Conservation (phyloP, 2,113 vertebrate genomes). For the Terrapene triunguis region DNA sequence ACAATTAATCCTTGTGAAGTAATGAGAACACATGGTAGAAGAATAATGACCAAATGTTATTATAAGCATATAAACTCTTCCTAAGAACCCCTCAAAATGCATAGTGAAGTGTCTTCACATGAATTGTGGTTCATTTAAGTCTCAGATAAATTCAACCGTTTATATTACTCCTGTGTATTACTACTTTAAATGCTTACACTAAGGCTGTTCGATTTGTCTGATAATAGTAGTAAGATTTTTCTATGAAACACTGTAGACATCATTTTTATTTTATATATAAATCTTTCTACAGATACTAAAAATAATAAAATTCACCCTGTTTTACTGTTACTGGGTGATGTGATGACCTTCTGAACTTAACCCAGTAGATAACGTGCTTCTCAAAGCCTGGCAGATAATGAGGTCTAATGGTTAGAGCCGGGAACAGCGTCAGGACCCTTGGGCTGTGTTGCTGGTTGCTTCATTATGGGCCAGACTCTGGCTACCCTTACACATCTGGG, state of each 20-base stretch:
- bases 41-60: neutral
- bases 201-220: neutral
- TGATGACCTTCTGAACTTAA: neutral
- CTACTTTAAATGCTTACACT: neutral
- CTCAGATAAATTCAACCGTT: neutral
- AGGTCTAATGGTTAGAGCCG: accelerated
- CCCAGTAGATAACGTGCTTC: accelerated
- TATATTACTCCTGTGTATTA: neutral
- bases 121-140: neutral
- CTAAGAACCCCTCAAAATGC: neutral
- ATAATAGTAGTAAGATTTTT: neutral
- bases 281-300: neutral
- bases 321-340: neutral
- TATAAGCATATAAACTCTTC: neutral
- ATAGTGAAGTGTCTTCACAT: neutral
- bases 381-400: neutral
- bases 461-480: neutral
- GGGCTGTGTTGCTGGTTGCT: neutral
- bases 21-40: conserved; percentile 6
- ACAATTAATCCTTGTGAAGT: conserved; percentile 20
- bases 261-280: neutral
- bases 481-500: accelerated
- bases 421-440: accelerated
- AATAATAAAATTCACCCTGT: accelerated
- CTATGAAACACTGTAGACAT: accelerated